These are phyloP conservation scores for Rafetus swinhoei DNA, from an alignment of 2,113 vertebrate species.

Conservation along the genomic window DNA sequence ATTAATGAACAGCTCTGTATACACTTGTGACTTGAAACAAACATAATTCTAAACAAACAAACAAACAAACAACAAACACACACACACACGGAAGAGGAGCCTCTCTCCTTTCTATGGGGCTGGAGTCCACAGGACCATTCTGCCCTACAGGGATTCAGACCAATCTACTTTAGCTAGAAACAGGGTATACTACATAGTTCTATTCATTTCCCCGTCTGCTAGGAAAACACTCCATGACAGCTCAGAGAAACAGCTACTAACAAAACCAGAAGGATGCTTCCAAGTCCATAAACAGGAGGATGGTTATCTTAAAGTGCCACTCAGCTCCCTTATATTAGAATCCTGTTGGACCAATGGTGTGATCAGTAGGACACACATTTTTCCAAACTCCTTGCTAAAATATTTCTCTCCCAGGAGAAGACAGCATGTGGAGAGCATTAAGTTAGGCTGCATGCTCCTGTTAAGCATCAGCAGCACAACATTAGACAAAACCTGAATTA, in stretches of 20 bases:
- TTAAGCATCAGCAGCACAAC: slow-evolving; percentile 40
- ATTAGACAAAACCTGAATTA: neutral
- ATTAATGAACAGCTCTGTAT: neutral
- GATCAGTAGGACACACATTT: neutral
- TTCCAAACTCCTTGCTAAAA: slow-evolving; percentile 1
- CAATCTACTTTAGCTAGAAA: neutral
- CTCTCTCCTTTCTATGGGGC: neutral
- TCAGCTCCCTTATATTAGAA: neutral
- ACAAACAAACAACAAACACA: neutral
- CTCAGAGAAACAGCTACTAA: neutral
- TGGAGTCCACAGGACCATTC: neutral
- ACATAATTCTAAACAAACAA: neutral
- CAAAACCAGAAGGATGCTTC: neutral
- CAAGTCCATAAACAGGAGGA: neutral
- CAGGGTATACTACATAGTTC: neutral
- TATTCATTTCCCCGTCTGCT: neutral
- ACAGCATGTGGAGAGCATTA: neutral
- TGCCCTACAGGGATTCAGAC: neutral
- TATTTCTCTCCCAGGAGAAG: slow-evolving; percentile 12
- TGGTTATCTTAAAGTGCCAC: neutral
- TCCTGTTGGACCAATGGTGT: slow-evolving; percentile 10
- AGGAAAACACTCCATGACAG: neutral
- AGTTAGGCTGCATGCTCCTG: slow-evolving; percentile 55
- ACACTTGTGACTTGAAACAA: neutral
- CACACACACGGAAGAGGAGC: neutral